Percentiles rank a stretch among this genome's conserved stretches.
Evolutionary conservation across 2,113 vertebrate species (phyloP).

Genomic region (Tinamus guttatus): DNA sequence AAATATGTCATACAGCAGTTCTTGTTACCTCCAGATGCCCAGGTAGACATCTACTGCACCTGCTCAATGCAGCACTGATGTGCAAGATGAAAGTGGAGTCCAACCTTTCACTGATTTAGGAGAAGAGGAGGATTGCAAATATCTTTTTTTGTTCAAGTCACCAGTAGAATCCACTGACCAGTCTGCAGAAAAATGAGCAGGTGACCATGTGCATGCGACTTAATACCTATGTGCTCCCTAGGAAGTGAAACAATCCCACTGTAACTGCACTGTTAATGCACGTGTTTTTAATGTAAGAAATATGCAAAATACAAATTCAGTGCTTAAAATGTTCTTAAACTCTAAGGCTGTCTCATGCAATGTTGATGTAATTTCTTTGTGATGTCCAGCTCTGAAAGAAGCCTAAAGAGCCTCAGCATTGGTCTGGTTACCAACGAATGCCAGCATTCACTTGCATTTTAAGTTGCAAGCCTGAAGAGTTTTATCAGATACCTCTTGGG

Average conservation of each 20-base stretch:
- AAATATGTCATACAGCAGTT: not conserved
- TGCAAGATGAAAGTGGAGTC: not conserved
- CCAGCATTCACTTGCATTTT: not conserved
- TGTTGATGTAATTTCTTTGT: not conserved
- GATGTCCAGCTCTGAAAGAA: not conserved
- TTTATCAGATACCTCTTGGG: not conserved
- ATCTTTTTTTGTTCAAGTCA: not conserved
- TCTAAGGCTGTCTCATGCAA: not conserved
- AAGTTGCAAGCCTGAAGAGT: not conserved
- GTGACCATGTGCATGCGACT: not conserved
- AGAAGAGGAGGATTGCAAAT: not conserved
- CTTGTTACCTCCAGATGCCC: not conserved
- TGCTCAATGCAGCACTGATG: not conserved
- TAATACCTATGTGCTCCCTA: not conserved
- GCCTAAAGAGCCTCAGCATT: accelerated
- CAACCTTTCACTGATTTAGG: not conserved
- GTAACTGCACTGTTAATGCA: not conserved
- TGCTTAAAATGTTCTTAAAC: not conserved
- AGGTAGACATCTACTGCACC: not conserved
- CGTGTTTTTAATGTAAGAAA: not conserved
- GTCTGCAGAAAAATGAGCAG: not conserved
- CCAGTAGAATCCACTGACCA: not conserved
- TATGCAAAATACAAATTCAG: not conserved
- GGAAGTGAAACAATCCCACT: not conserved
- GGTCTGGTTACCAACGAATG: not conserved